Evolutionary conservation across 2,888 invertebrate genomes (phyloP).

Genomic region (Rhamphomyia laevipes): DNA sequence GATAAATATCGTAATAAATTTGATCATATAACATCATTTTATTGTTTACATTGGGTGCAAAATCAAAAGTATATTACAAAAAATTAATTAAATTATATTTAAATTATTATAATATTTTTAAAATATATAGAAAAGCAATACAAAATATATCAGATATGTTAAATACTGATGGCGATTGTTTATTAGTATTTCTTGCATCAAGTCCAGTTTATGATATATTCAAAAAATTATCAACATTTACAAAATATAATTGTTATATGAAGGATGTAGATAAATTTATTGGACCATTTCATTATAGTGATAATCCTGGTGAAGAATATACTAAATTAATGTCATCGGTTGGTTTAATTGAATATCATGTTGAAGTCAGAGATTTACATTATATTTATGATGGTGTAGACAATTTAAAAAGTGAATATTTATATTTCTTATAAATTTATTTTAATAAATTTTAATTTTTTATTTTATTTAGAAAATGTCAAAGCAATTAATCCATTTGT

Average conservation of each 20-base stretch:
- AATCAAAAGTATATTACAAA: slow-evolving; percentile 63
- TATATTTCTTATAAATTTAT: not conserved
- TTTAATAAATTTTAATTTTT: not conserved
- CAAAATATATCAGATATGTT: slow-evolving; percentile 53
- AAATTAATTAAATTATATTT: slow-evolving; percentile 19
- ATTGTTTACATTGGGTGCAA: slow-evolving; percentile 68
- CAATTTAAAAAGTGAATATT: slow-evolving; percentile 42
- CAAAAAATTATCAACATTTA: slow-evolving; percentile 43
- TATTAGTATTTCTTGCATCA: slow-evolving; percentile 55
- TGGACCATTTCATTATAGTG: slow-evolving; percentile 53
- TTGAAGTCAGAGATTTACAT: slow-evolving; percentile 45
- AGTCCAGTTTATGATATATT: slow-evolving; percentile 60
- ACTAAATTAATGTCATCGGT: slow-evolving; percentile 42
- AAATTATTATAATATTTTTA: too few relatives aligned
- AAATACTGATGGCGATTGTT: slow-evolving; percentile 53
- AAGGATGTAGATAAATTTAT: slow-evolving; percentile 51
- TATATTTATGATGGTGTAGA: slow-evolving; percentile 47
- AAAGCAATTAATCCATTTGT: slow-evolving; percentile 60
- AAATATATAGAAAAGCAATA: slow-evolving; percentile 43
- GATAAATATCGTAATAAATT: slow-evolving; percentile 42
- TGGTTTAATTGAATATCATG: slow-evolving; percentile 50
- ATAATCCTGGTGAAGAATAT: slow-evolving; percentile 46
- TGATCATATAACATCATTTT: slow-evolving; percentile 63
- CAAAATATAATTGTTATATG: slow-evolving; percentile 53
- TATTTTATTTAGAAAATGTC: slow-evolving; percentile 43